phyloP scores from a whole-genome alignment of 2,888 invertebrate species.

The Halictus ligatus region DNA sequence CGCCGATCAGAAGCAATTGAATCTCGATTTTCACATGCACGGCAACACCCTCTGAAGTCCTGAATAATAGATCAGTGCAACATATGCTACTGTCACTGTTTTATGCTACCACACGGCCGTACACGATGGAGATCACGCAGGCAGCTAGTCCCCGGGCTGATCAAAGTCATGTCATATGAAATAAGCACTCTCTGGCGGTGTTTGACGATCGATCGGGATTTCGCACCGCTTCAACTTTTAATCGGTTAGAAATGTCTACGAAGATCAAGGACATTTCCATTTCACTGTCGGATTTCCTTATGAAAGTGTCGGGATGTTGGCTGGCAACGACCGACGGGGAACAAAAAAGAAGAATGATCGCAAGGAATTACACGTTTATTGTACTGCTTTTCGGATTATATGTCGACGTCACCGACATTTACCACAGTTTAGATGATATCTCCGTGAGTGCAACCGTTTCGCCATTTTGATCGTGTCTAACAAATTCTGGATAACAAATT shows the following conservation, averaged over 20 bases:
- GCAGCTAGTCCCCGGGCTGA: no score
- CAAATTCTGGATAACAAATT: no score
- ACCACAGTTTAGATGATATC: neutral
- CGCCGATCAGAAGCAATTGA: no score
- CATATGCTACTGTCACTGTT: no score
- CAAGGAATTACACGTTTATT: neutral
- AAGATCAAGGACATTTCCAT: neutral
- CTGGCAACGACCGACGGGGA: neutral
- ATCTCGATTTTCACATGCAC: no score
- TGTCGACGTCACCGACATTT: neutral
- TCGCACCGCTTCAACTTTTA: neutral
- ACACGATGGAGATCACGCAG: no score
- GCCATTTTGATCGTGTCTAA: no score
- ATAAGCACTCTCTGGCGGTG: neutral
- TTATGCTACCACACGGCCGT: no score
- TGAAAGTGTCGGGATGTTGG: neutral
- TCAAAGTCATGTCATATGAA: no score
- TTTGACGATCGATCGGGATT: neutral
- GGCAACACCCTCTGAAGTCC: no score
- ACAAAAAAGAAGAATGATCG: neutral
- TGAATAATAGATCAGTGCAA: no score
- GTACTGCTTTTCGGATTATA: neutral
- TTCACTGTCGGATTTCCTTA: neutral
- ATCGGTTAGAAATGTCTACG: neutral
- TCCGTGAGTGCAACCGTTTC: neutral